Evolutionary conservation across 2,888 invertebrate genomes (phyloP).

Genomic region (Cenopis cana): DNA sequence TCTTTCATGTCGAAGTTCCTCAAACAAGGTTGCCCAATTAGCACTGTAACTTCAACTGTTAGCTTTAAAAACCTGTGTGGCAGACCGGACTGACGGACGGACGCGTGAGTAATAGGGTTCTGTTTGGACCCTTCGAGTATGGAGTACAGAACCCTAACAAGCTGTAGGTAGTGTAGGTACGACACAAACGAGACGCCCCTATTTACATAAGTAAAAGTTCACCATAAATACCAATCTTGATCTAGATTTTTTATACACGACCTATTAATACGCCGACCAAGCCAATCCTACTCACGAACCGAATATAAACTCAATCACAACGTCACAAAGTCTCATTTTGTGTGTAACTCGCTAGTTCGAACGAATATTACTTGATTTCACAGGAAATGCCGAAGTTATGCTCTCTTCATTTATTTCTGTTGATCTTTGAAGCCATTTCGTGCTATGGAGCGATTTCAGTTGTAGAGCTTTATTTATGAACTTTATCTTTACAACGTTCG

Average conservation of each 20-base stretch:
- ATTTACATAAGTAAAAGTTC: conserved; percentile 37
- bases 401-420: conserved; percentile 32
- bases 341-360: conserved; percentile 1
- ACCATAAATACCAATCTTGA: conserved; percentile 40
- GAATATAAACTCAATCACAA: background rate
- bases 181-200: background rate
- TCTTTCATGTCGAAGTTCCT: too few relatives aligned
- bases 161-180: too few relatives aligned
- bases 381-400: conserved; percentile 44
- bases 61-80: too few relatives aligned
- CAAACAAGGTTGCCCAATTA: too few relatives aligned
- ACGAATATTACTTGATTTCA: conserved; percentile 36
- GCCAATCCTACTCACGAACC: background rate
- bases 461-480: conserved; percentile 24
- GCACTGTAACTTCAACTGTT: too few relatives aligned
- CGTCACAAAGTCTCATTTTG: conserved; percentile 18
- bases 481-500: background rate
- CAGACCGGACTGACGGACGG: too few relatives aligned
- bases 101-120: too few relatives aligned
- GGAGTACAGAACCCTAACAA: too few relatives aligned
- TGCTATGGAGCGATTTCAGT: background rate
- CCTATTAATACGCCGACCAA: conserved; percentile 31
- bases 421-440: conserved; percentile 30
- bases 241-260: conserved; percentile 41
- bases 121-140: too few relatives aligned